Base-by-base conservation (phyloP, 2,888 invertebrate genomes). In the Drosophila melanosoma region DNA sequence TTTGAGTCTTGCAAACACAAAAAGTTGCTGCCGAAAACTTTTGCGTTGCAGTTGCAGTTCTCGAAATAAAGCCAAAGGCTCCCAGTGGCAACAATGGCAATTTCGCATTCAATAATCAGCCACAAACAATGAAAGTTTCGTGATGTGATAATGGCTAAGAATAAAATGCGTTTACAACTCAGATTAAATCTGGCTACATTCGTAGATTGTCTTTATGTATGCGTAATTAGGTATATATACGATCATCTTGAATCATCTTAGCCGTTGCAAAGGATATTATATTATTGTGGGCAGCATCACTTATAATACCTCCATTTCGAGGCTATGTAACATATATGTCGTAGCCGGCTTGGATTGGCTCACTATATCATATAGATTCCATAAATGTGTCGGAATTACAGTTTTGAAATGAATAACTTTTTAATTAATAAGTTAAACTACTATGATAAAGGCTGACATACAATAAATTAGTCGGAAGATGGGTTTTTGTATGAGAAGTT, bases 61-160 rank as follows among this genome's bases (percentile, higher is more conserved):
- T 56, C n/a, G 7, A 26, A 12, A 26, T 26, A 8, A 56, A 42
- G 42, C 42, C 57, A 57, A 40, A 26, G 20, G 40, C 40, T 15
- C 12, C n/a, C n/a, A 7, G 26, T 38, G 45, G 32, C 42, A 42
- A 57, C 42, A 57, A 20, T 56, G 36, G 8, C 12, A 36, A 54
- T 36, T 36, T 17, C 17, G 53, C 35, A 23, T 35, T 53, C 10
- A 23, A 53, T 53, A 35, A 35, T 35, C 35, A 26, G 11, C 35
- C 26, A 11, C 32, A 35, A 12, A 15, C 52, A 38, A n/a, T 8
- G n/a, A 26, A 3, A 36, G 26, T 23, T 36, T 17, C 23, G 0
- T 7, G 17, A 12, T 26, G 54, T 26, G 26, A n/a, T 36, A n/a
- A 26, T 12, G 26, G 15, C n/a, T 26, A 29, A 38, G 56, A 26